Conservation (phyloP, 2,797 vertebrate species). For the Amphiprion clarkii region DNA sequence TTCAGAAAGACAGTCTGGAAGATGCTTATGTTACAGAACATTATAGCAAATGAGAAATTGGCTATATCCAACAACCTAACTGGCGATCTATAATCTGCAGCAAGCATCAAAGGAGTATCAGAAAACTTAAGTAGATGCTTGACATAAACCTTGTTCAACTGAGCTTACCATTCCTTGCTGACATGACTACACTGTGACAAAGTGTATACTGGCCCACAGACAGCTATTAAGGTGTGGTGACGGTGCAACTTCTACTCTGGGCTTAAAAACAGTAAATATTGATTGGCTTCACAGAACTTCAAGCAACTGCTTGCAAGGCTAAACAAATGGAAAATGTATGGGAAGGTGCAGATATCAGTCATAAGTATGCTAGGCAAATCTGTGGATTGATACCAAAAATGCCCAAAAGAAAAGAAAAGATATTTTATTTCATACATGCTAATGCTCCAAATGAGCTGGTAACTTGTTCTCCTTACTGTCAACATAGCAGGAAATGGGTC, state of each 20-base stretch:
- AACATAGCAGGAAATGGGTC: constrained; percentile 5
- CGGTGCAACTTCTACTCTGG: constrained; percentile 61
- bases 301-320: constrained; percentile 43
- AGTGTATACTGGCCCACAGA: constrained; percentile 58
- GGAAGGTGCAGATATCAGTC: constrained; percentile 40
- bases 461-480: constrained; percentile 4
- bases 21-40: constrained; percentile 36
- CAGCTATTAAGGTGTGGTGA: constrained; percentile 69
- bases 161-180: constrained; percentile 50
- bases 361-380: constrained; percentile 43
- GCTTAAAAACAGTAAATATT: constrained; percentile 70
- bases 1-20: constrained; percentile 42
- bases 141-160: constrained; percentile 55
- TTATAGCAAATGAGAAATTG: constrained; percentile 21
- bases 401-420: not conserved
- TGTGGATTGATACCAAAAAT: constrained; percentile 21
- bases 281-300: constrained; percentile 56
- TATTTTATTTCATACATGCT: constrained; percentile 16
- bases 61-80: constrained; percentile 4
- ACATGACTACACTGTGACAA: constrained; percentile 47
- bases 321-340: constrained; percentile 51
- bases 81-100: constrained; percentile 12
- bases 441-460: constrained; percentile 19
- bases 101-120: constrained; percentile 11
- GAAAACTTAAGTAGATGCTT: constrained; percentile 33